These are phyloP conservation scores for Molorchus minor DNA, from an alignment of 2,888 invertebrate species.

Conservation along the genomic window DNA sequence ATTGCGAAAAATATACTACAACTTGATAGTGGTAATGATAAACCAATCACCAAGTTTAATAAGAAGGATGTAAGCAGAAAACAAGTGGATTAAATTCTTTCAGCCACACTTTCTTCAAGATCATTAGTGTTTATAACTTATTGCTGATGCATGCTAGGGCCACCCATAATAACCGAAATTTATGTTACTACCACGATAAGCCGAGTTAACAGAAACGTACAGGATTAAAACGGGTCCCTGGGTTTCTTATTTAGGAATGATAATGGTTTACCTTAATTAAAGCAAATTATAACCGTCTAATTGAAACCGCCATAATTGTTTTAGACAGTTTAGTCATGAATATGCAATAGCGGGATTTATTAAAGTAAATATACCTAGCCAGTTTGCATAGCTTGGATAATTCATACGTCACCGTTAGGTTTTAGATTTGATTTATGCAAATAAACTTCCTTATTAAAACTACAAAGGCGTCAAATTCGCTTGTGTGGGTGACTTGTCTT, in stretches of 20 bases:
- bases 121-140: neutral
- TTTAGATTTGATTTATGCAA: slow-evolving; percentile 32
- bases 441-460: slow-evolving; percentile 28
- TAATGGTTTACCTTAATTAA: slow-evolving; percentile 10
- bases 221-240: neutral
- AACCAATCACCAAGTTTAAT: too few species aligned
- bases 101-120: neutral
- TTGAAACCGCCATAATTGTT: slow-evolving; percentile 13
- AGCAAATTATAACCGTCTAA: slow-evolving; percentile 11
- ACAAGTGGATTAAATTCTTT: too few species aligned
- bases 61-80: too few species aligned
- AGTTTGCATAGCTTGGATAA: slow-evolving; percentile 8
- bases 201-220: neutral
- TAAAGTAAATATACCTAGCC: slow-evolving; percentile 5
- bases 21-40: too few species aligned
- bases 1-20: too few species aligned
- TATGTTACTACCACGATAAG: neutral
- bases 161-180: neutral
- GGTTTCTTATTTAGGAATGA: neutral
- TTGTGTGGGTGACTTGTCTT: slow-evolving; percentile 20
- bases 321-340: slow-evolving; percentile 6
- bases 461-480: slow-evolving; percentile 28
- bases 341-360: slow-evolving; percentile 6
- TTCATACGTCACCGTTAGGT: slow-evolving; percentile 22
- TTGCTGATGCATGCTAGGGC: neutral